These are phyloP conservation scores for Drosophila ohnishii DNA, from an alignment of 1,140 invertebrate genomes.

Conservation along the genomic window DNA sequence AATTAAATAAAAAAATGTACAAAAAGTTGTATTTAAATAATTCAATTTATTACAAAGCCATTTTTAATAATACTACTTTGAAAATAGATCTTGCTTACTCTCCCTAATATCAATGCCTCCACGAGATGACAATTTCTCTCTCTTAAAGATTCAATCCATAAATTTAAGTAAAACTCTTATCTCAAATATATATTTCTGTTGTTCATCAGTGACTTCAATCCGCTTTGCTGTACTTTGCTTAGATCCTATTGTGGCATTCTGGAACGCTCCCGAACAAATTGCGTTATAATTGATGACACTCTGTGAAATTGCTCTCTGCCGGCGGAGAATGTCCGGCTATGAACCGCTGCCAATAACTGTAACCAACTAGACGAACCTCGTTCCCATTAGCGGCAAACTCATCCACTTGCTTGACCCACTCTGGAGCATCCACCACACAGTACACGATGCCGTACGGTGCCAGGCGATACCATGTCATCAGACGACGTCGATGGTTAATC, in stretches of 20 bases:
- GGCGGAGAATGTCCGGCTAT: constrained; percentile 24
- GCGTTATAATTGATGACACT: constrained; percentile 42
- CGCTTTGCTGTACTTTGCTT: background rate
- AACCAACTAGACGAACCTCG: constrained; percentile 35
- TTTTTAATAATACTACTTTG: too few relatives aligned
- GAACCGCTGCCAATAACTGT: constrained; percentile 48
- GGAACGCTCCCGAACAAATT: constrained; percentile 33
- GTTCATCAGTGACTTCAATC: background rate
- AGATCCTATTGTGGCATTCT: constrained; percentile 12
- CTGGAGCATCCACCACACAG: constrained; percentile 13
- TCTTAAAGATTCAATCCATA: background rate
- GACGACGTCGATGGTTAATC: constrained; percentile 32
- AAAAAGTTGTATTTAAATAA: too few relatives aligned
- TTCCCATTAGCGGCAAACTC: constrained; percentile 30
- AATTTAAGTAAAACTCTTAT: background rate
- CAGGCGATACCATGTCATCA: constrained; percentile 18
- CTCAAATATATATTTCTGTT: background rate
- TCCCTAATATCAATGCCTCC: background rate
- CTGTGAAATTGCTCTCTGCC: constrained; percentile 8
- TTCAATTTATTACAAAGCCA: too few relatives aligned
- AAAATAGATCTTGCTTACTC: too few relatives aligned
- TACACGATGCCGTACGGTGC: constrained; percentile 9
- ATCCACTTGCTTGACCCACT: constrained; percentile 38
- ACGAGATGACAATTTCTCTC: background rate
- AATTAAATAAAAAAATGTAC: too few relatives aligned